phyloP scores from a whole-genome alignment of 2,113 vertebrate species.

The Smithornis capensis region DNA sequence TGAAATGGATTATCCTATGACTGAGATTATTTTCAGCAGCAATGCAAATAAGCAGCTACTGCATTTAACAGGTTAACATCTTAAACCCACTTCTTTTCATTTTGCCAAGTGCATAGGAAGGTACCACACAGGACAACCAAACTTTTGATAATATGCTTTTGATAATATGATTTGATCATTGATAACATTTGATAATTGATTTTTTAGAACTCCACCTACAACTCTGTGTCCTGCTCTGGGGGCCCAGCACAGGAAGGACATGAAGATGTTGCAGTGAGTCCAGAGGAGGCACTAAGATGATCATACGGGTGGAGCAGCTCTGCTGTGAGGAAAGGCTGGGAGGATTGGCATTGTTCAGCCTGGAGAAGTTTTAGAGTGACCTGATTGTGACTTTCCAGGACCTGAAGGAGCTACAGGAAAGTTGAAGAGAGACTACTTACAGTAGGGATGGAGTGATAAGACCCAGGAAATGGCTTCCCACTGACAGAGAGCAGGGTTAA shows the following conservation, averaged over 20 bases:
- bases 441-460: neutral
- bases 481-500: fast-evolving
- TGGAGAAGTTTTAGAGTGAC: neutral
- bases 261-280: neutral
- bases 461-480: neutral
- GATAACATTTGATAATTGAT: neutral
- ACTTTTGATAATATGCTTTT: neutral
- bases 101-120: neutral
- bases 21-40: neutral
- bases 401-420: neutral
- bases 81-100: fast-evolving
- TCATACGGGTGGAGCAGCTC: neutral
- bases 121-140: neutral
- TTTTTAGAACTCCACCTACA: neutral
- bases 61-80: neutral
- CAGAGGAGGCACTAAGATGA: neutral
- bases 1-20: fast-evolving
- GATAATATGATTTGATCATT: neutral
- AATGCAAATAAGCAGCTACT: neutral
- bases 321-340: neutral
- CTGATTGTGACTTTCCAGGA: neutral
- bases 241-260: neutral
- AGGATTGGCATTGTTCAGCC: neutral
- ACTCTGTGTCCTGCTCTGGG: neutral
- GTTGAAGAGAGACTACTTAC: neutral